Evolutionary conservation across 2,888 invertebrate species (phyloP).

Genomic region (Teleiodes luculella): DNA sequence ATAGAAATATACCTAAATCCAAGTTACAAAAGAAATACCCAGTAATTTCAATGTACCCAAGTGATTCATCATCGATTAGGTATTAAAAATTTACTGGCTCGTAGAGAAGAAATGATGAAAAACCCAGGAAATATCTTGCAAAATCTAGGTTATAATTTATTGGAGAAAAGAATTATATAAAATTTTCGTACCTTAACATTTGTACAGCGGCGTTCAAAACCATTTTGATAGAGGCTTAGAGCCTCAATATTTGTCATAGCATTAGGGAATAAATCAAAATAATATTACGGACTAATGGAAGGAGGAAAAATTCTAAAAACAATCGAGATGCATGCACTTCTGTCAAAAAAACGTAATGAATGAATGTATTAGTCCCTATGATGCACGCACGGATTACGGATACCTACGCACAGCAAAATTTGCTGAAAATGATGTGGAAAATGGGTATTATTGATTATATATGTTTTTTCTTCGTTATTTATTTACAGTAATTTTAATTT

Average conservation of each 20-base stretch:
- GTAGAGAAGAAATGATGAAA: background rate
- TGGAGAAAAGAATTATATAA: conserved; percentile 1
- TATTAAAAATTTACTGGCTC: no score
- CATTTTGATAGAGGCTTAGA: conserved; percentile 79
- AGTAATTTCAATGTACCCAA: no score
- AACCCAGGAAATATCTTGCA: background rate
- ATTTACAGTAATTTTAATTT: no score
- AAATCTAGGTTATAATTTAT: conserved; percentile 5
- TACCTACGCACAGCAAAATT: no score
- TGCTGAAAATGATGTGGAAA: no score
- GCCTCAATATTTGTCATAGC: conserved; percentile 73
- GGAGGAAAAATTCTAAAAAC: conserved; percentile 65
- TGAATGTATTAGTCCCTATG: no score
- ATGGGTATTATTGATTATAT: no score
- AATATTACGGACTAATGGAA: conserved; percentile 40
- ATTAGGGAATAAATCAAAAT: conserved; percentile 59
- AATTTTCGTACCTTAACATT: conserved; percentile 81
- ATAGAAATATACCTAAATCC: no score
- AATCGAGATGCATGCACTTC: conserved; percentile 43
- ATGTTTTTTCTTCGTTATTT: no score
- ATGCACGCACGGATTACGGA: no score
- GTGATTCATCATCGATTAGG: no score
- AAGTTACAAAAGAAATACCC: no score
- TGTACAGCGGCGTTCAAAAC: conserved; percentile 87
- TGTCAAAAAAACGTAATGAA: conserved; percentile 22